Percentiles rank a stretch among this genome's conserved stretches.
These are phyloP conservation scores for Danaus melanippus DNA, from an alignment of 1,140 invertebrate species.

Conservation along the genomic window DNA sequence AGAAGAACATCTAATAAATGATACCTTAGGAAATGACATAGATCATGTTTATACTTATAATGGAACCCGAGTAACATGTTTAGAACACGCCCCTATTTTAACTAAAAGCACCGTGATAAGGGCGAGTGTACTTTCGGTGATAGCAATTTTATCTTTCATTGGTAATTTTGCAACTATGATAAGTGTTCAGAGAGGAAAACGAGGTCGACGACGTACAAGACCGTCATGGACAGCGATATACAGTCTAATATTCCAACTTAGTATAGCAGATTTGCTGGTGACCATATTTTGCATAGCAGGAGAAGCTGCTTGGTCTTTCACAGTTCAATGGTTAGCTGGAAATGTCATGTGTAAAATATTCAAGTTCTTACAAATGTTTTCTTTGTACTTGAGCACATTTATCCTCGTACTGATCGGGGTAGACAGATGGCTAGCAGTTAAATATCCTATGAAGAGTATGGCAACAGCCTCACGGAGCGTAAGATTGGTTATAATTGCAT, in stretches of 20 bases:
- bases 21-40: constrained; percentile 32
- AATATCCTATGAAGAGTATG: constrained; percentile 84
- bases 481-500: constrained; percentile 76
- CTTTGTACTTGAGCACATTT: constrained; percentile 88
- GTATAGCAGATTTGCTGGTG: constrained; percentile 84
- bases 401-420: constrained; percentile 86
- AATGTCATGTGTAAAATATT: constrained; percentile 84
- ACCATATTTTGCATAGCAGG: constrained; percentile 85
- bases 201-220: constrained; percentile 66
- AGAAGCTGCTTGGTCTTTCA: constrained; percentile 85
- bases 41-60: constrained; percentile 45
- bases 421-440: constrained; percentile 85
- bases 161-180: constrained; percentile 83
- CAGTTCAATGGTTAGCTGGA: constrained; percentile 85
- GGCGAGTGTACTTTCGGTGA: constrained; percentile 76
- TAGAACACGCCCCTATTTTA: constrained; percentile 77
- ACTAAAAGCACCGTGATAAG: constrained; percentile 74
- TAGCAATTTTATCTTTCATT: constrained; percentile 80
- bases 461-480: constrained; percentile 77
- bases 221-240: constrained; percentile 82
- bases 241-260: constrained; percentile 82
- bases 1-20: constrained; percentile 35
- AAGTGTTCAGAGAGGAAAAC: constrained; percentile 77
- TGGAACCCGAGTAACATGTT: constrained; percentile 54
- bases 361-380: constrained; percentile 87